These are phyloP conservation scores for Chelmon rostratus DNA, from an alignment of 2,797 vertebrate species.

Conservation along the genomic window DNA sequence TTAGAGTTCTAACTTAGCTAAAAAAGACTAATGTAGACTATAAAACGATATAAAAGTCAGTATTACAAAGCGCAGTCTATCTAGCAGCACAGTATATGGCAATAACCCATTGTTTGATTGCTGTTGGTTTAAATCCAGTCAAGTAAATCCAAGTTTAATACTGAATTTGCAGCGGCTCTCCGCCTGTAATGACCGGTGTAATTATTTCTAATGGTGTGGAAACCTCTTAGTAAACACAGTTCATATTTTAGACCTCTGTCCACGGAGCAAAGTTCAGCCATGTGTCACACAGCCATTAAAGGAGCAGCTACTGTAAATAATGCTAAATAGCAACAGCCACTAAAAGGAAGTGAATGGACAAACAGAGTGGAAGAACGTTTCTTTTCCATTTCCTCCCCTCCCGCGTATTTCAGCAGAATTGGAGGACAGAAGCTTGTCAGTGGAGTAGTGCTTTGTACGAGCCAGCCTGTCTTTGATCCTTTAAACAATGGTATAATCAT, in stretches of 20 bases:
- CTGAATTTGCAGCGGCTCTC: slow-evolving; percentile 46
- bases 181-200: slow-evolving; percentile 57
- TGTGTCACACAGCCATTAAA: slow-evolving; percentile 45
- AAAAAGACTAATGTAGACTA: neutral
- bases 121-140: slow-evolving; percentile 58
- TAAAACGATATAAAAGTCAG: neutral
- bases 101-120: slow-evolving; percentile 48
- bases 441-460: neutral
- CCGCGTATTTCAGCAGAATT: slow-evolving; percentile 1
- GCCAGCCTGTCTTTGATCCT: slow-evolving; percentile 32
- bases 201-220: slow-evolving; percentile 74
- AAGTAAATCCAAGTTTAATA: slow-evolving; percentile 51
- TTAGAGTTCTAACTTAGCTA: neutral
- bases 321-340: neutral
- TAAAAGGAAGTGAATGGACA: neutral
- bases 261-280: slow-evolving; percentile 58
- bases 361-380: slow-evolving; percentile 7
- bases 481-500: slow-evolving; percentile 38
- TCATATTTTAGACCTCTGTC: slow-evolving; percentile 52
- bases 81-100: slow-evolving; percentile 9
- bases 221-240: slow-evolving; percentile 63
- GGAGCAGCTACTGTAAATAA: slow-evolving; percentile 47
- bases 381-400: slow-evolving; percentile 4
- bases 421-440: slow-evolving; percentile 12
- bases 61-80: neutral